These are phyloP conservation scores for Eretmochelys imbricata DNA, from an alignment of 2,113 vertebrate species.

Conservation along the genomic window DNA sequence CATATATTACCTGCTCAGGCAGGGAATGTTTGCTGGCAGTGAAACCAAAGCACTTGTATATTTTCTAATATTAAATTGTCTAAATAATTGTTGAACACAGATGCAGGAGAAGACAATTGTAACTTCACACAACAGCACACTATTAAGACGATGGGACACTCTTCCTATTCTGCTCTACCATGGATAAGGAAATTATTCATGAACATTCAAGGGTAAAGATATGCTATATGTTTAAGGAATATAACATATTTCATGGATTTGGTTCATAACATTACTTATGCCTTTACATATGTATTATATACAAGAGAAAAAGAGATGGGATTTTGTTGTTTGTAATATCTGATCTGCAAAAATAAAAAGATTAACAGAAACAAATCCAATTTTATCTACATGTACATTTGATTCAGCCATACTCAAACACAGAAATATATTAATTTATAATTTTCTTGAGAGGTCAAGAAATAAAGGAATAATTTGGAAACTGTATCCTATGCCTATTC, in stretches of 20 bases:
- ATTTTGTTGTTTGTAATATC: background rate
- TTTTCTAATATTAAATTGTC: background rate
- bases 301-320: background rate
- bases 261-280: background rate
- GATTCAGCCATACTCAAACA: background rate
- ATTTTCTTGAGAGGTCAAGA: background rate
- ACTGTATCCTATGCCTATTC: background rate
- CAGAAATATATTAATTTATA: background rate
- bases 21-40: background rate
- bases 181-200: background rate
- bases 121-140: background rate
- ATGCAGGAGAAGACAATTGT: background rate
- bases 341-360: background rate
- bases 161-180: background rate
- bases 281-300: background rate
- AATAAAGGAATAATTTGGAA: background rate
- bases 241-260: background rate
- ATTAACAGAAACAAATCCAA: background rate
- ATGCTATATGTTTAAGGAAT: background rate
- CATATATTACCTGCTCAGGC: background rate
- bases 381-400: background rate
- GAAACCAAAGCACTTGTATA: background rate
- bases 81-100: background rate
- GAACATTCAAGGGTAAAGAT: background rate
- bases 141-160: accelerated